phyloP scores from a whole-genome alignment of 2,888 invertebrate genomes.

The Drosophila antonietae region DNA sequence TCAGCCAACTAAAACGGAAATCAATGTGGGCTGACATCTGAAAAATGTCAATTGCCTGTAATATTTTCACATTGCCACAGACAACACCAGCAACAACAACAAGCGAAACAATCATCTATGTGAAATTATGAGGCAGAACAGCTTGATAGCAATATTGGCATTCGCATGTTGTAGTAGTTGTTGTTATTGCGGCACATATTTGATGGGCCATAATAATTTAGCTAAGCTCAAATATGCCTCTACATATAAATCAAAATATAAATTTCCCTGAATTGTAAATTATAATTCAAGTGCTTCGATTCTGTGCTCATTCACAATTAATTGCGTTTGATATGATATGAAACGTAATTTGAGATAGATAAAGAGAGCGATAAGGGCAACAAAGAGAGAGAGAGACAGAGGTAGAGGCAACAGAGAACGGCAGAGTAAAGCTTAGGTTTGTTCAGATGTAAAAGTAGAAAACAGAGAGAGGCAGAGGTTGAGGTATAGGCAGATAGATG shows the following conservation, averaged over 20 bases:
- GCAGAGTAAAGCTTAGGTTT: too few relatives aligned
- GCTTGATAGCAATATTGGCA: conserved; percentile 42
- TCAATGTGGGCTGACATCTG: conserved; percentile 59
- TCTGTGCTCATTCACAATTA: conserved; percentile 8
- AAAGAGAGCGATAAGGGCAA: not conserved
- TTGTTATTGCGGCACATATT: conserved; percentile 26
- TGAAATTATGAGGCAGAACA: conserved; percentile 34
- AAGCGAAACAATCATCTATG: conserved; percentile 18
- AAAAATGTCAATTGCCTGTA: conserved; percentile 62
- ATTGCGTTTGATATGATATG: not conserved
- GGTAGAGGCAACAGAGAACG: not conserved
- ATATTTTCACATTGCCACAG: conserved; percentile 33
- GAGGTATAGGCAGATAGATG: not conserved
- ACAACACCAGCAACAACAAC: conserved; percentile 22
- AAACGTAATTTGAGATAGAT: not conserved
- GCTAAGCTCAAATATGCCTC: conserved; percentile 26
- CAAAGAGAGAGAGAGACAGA: not conserved
- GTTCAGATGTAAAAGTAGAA: too few relatives aligned
- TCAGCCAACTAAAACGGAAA: conserved; percentile 55
- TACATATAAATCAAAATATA: conserved; percentile 29
- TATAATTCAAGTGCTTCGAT: conserved; percentile 1
- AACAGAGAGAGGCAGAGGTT: not conserved
- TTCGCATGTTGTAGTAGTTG: not conserved
- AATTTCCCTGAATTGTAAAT: conserved; percentile 8
- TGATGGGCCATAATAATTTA: conserved; percentile 33